Base-by-base conservation (phyloP, 1,140 invertebrate species). In the Drosophila sp. region DNA sequence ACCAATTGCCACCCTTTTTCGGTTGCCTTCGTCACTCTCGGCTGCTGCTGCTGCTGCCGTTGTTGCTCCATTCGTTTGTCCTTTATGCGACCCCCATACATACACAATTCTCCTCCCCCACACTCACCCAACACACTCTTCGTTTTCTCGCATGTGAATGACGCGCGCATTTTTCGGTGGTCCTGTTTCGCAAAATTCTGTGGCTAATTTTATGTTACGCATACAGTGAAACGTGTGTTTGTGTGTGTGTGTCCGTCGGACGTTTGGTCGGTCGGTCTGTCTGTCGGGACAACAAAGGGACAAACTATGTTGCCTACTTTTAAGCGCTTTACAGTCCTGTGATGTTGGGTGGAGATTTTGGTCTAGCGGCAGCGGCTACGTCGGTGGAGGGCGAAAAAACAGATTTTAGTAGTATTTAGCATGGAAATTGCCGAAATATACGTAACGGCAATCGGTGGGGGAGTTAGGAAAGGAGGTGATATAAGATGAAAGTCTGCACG, bases 131-230 rank as follows among this genome's bases (percentile, higher is more conserved):
- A 23, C 23, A 25, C 44, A 30, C 30, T 29, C 55, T 66, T 72
- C 61, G 64, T 72, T 74, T 73, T 78, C 73, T 68, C 56, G 66
- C 62, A 66, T 76, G 68, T 68, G 68, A 60, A 76, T 70, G 66
- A 66, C 66, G 77, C 72, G 77, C 72, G 67, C 78, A 67, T 66
- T 80, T 66, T 75, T 75, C 61, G 60, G 25, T 38, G 40, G 65
- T 60, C 72, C 50, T 44, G 25, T 61, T 41, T 61, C 10, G 65
- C 65, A 41, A 63, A 76, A 76, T 70, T 64, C 72, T 72, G 82
- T 75, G 66, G 83, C 83, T 86, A 86, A 86, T 86, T 86, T 86
- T 67, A 79, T 81, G 82, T 86, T 86, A 79, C 82, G 82, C 82
- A 87, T 87, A 81, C 75, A 79, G 40, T 66, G 32, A 6, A 50